phyloP scores from a whole-genome alignment of 2,797 vertebrate species.

The Premnoplex brunnescens region DNA sequence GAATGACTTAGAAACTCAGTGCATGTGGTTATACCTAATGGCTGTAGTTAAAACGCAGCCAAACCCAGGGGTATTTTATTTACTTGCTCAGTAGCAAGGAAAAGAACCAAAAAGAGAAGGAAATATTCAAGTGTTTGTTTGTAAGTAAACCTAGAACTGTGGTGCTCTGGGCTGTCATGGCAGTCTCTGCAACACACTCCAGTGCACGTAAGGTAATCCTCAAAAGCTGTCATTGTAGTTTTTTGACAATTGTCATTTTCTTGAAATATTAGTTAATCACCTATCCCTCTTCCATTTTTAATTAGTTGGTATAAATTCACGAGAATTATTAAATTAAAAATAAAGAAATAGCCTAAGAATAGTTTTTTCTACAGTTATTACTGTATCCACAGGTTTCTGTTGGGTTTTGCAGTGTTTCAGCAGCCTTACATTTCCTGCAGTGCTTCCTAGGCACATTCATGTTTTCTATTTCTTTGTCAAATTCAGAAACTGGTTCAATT shows the following conservation, averaged over 20 bases:
- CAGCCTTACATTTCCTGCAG: background rate
- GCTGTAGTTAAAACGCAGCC: background rate
- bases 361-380: background rate
- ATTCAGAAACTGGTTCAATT: constrained; percentile 6
- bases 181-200: background rate
- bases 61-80: background rate
- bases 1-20: background rate
- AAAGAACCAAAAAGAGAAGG: background rate
- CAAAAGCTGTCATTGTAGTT: background rate
- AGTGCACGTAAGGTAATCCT: fast-evolving
- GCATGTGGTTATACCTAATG: no score
- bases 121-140: background rate
- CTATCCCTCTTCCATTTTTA: background rate
- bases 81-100: background rate
- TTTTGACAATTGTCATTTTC: background rate
- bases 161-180: background rate
- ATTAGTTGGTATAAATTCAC: background rate
- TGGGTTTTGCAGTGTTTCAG: background rate
- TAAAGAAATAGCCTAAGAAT: background rate
- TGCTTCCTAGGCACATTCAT: background rate
- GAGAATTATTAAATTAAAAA: background rate
- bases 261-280: background rate
- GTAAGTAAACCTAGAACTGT: background rate
- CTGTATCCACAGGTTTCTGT: background rate
- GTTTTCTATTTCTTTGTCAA: background rate